Evolutionary conservation across 2,113 vertebrate species (phyloP).

Genomic region (Pedetes capensis): DNA sequence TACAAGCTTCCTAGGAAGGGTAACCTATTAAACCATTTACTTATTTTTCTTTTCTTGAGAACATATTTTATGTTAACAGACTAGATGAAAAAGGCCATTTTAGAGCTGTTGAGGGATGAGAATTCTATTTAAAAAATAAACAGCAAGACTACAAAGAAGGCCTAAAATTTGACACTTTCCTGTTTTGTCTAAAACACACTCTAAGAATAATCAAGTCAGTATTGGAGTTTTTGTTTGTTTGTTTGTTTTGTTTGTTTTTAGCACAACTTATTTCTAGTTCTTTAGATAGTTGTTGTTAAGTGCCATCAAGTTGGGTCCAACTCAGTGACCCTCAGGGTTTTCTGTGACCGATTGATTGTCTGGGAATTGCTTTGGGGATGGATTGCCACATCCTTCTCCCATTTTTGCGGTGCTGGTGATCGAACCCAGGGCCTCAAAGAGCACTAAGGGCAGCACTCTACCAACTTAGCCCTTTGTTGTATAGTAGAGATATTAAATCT

Average conservation of each 20-base stretch:
- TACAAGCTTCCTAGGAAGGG: background rate
- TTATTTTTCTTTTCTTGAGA: background rate
- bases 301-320: no score
- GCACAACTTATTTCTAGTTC: background rate
- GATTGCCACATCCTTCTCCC: no score
- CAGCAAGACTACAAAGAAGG: background rate
- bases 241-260: no score
- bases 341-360: no score
- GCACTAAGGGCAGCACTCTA: no score
- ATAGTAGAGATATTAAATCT: background rate
- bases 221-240: no score
- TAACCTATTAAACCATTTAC: background rate
- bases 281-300: no score
- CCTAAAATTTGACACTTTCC: background rate
- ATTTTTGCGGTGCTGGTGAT: no score
- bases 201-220: background rate
- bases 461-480: background rate
- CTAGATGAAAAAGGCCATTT: background rate
- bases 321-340: no score
- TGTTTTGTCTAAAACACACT: slow-evolving; percentile 8
- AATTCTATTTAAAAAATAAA: background rate
- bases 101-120: background rate
- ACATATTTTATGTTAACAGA: slow-evolving; percentile 13
- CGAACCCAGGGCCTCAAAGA: no score
- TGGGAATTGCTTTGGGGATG: no score